Evolutionary conservation across 2,113 vertebrate genomes (phyloP).

Genomic region (Megaleporinus macrocephalus): DNA sequence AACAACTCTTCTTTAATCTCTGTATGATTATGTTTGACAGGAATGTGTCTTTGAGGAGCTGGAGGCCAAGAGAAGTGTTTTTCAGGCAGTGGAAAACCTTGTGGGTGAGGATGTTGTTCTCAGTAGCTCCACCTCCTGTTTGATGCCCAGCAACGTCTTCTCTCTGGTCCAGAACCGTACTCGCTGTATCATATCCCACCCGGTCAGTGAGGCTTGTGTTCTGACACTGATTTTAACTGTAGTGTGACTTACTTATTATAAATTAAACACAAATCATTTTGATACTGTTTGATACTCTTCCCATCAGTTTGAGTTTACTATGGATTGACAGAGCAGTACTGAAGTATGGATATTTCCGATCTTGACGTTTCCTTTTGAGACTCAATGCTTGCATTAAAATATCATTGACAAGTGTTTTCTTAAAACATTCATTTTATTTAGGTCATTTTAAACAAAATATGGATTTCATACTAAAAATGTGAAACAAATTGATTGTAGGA

Average conservation of each 20-base stretch:
- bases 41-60: conserved; percentile 93
- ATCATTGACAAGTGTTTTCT: too few relatives aligned
- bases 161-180: conserved; percentile 79
- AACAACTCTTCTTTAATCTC: conserved; percentile 20
- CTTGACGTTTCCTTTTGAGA: too few relatives aligned
- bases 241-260: neutral
- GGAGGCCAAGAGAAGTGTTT: conserved; percentile 87
- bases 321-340: too few relatives aligned
- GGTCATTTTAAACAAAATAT: neutral
- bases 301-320: too few relatives aligned
- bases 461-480: neutral
- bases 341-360: too few relatives aligned
- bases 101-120: conserved; percentile 81
- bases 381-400: too few relatives aligned
- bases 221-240: neutral
- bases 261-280: too few relatives aligned
- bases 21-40: conserved; percentile 70
- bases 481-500: too few relatives aligned
- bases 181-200: conserved; percentile 93
- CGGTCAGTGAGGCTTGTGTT: conserved; percentile 79
- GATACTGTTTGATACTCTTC: too few relatives aligned
- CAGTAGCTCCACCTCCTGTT: conserved; percentile 93
- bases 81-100: conserved; percentile 83
- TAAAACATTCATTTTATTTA: neutral
- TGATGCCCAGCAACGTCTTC: conserved; percentile 91